Evolutionary conservation across 1,140 invertebrate species (phyloP), one percentile per base, ranked within the genome.

Genomic region (Asobara japonica): DNA sequence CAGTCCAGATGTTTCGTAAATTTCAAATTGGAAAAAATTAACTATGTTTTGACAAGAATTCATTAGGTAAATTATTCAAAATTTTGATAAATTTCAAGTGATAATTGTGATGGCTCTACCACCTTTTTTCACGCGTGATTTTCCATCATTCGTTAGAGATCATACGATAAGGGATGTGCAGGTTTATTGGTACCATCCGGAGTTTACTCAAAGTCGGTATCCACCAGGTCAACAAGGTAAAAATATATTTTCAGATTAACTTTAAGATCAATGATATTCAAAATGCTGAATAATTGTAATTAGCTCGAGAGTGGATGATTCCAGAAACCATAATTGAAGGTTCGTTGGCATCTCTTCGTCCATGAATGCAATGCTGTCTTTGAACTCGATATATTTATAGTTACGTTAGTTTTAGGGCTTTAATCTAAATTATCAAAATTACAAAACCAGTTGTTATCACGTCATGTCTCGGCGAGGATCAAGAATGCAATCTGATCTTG

Each of bases 161-260:
- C 18, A 18, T 65, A 77, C 70, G 33, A 36, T 77, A 13, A 71
- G 79, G 62, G 20, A 77, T 7, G 72, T 86, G 6, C 65, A 74
- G 41, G 72, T 85, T 29, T 82, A 73, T 33, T 88, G 85, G 85
- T 88, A 84, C 51, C 67, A 84, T 51, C 69, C 77, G 0, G 80
- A 82, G 62, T 87, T 87, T 77, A 79, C 82, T 0, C 86, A 88
- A 79, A 86, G 83, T 75, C 81, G 79, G 41, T 88, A 86, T 78
- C 86, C 86, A 20, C 84, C 85, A 11, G 85, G 86, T 36, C 86
- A 87, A 79, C 78, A 79, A 80, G 64, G 86, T 87, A 80, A 80
- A n/a, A n/a, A 61, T 65, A 51, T 67, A 62, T 61, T 65, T 65
- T 16, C 10, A 10, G n/a, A 27, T 66, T 69, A 20, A 31, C 56